phyloP scores from a whole-genome alignment of 2,888 invertebrate species.

The Tholera decimalis region DNA sequence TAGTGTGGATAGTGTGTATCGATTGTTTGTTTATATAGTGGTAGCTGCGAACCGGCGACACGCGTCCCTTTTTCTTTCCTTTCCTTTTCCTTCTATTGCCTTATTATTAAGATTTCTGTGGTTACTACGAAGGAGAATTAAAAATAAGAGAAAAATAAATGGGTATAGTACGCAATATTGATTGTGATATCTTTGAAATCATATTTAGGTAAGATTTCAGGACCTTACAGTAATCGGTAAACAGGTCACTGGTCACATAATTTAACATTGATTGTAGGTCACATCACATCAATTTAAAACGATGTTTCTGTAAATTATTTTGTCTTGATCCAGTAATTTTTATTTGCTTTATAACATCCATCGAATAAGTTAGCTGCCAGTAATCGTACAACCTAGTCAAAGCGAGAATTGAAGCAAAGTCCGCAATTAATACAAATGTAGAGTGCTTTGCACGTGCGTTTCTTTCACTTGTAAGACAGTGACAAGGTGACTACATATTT shows the following conservation, averaged over 20 bases:
- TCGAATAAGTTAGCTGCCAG: constrained; percentile 20
- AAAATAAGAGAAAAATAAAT: constrained; percentile 34
- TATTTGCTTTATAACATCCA: constrained; percentile 5
- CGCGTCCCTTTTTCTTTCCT: too few relatives aligned
- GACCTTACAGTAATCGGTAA: neutral
- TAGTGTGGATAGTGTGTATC: too few relatives aligned
- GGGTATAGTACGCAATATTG: constrained; percentile 15
- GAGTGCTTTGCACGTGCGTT: constrained; percentile 12
- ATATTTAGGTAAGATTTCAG: neutral
- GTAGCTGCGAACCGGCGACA: too few relatives aligned
- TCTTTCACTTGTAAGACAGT: constrained; percentile 33
- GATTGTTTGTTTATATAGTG: too few relatives aligned
- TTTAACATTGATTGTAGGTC: constrained; percentile 2
- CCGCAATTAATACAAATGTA: constrained; percentile 23
- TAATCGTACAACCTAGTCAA: neutral
- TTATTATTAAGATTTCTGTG: too few relatives aligned
- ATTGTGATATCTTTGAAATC: constrained; percentile 11
- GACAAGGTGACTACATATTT: neutral
- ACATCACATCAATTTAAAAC: constrained; percentile 1
- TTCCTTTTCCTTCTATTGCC: constrained; percentile 23
- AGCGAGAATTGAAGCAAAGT: constrained; percentile 20
- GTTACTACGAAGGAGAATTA: constrained; percentile 28
- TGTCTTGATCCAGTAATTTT: neutral
- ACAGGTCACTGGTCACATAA: neutral
- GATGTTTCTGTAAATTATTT: constrained; percentile 11